Evolutionary conservation across 2,888 invertebrate genomes (phyloP), one percentile per base, ranked within the genome.

Genomic region (Argyra leucocephala): DNA sequence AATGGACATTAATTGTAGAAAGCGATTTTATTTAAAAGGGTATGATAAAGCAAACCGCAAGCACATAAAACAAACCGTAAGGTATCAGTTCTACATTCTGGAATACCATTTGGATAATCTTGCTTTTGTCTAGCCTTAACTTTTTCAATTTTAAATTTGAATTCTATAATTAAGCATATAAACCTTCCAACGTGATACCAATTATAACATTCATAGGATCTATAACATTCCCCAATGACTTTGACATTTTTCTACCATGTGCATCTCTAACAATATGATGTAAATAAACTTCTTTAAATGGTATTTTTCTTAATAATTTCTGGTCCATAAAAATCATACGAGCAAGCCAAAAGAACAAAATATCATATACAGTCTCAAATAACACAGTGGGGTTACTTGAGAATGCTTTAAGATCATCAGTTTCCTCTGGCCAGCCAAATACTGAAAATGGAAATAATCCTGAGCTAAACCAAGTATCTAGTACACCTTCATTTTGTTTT

Each of bases 381-480:
- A 99, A 78, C 0, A 89, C 86, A 0, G 93, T 90, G 0, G 99
- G 99, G 82, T 96, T n/a, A n/a, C n/a, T n/a, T n/a, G n/a, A 99
- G 81, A 93, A 95, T 0, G 87, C 86, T 78, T 88, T 77, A 69
- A 95, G 73, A 68, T 85, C 86, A 1, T 82, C 82, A 10, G 84
- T 88, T 67, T 90, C 76, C 67, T 96, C 89, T 0, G 98, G 98
- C 99, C 99, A 99, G 12, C 96, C 98, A 76, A 98, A 93, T 58
- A 94, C 88, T 0, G 97, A 91, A 81, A 99, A 98, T 0, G 99
- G 96, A 78, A 97, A 95, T 59, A 99, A 83, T 0, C 90, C 97
- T 0, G 98, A 93, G 0, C 97, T 97, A 82, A 99, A 99, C 99
- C 99, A 99, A 0, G 99, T 99, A 77, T 99, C 99, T 68, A 99